A percentile compares a stretch with the other conserved stretches of the same genome.
These are phyloP conservation scores for Diarsia brunnea DNA, from an alignment of 2,888 invertebrate genomes.

Conservation along the genomic window DNA sequence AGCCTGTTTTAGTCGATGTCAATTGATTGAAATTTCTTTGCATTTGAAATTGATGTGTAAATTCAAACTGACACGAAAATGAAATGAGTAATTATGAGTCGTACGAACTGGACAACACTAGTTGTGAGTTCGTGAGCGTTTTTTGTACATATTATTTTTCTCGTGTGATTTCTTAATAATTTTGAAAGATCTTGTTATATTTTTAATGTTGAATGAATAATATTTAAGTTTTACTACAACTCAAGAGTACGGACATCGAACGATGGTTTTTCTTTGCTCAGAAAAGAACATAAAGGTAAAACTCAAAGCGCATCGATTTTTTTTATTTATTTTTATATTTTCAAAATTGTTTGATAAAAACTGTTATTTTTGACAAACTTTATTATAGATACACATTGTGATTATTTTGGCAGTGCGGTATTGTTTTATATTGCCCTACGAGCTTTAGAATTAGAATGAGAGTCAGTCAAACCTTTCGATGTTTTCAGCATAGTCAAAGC, in stretches of 20 bases:
- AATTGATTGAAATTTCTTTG: background rate
- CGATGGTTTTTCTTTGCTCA: constrained; percentile 75
- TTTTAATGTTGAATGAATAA: constrained; percentile 48
- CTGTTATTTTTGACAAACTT: background rate
- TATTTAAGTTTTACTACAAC: constrained; percentile 12
- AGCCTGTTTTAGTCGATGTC: constrained; percentile 1
- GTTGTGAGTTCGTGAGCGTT: constrained; percentile 51
- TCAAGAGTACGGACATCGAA: constrained; percentile 27
- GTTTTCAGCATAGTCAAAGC: constrained; percentile 11
- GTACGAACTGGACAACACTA: constrained; percentile 40
- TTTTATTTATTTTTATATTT: constrained; percentile 61
- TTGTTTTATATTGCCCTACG: background rate
- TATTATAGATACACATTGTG: background rate
- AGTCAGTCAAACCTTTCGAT: constrained; percentile 7
- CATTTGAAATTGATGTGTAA: background rate
- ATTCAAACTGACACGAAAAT: constrained; percentile 9
- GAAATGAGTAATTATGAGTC: constrained; percentile 12
- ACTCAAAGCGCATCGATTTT: constrained; percentile 70
- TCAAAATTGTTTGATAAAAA: constrained; percentile 10
- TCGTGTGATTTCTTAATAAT: constrained; percentile 36
- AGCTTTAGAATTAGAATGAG: background rate
- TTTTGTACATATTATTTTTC: constrained; percentile 53
- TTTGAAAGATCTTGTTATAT: constrained; percentile 17
- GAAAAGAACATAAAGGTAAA: constrained; percentile 73
- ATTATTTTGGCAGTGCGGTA: background rate